Base-by-base conservation (phyloP, 35 echinoderm and acorn worm genomes). In the Ptychodera flava region DNA sequence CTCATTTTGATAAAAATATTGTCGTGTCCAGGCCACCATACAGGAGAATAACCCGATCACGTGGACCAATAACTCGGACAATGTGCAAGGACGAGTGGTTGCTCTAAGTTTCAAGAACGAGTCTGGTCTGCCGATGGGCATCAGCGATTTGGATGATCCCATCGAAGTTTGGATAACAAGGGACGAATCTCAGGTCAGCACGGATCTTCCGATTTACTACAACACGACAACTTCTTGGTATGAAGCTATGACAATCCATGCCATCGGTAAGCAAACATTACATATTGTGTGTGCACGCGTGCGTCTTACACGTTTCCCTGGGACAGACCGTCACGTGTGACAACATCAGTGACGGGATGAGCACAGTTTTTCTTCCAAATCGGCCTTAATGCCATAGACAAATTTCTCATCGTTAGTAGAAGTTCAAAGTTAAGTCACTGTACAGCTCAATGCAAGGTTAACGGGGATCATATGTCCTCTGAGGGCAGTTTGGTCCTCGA, bases 31-130 rank as follows among this genome's bases (percentile, higher is more conserved):
- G 93, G 87, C 88, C 0, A 38, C 86, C 0, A 95, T 95, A 38
- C 90, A 95, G 36, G 91, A 95, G 53, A 83, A 88, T 1, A 95
- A 95, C 79, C 89, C 90, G 64, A 78, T 82, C 29, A 92, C 93
- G 29, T 95, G 93, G 93, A 89, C 90, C 27, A 95, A 95, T 78
- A 78, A 35, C 6, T 95, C 93, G 0, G 78, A 33, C 16, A 86
- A 38, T 35, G 84, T 95, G 0, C 86, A 89, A 53, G 93, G 93
- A 27, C 53, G 80, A 34, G 91, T 90, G 16, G 93, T 90, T 1
- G 78, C 86, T 31, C 78, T 95, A 34, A 89, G 36, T 79, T 91
- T 95, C 82, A 77, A 78, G 0, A 95, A 95, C 35, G 93, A 92
- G 31, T 89, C 93, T 29, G 93, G 93, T 0, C 87, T 86, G 16